Conservation (phyloP, 2,113 vertebrate species). For the Suncus etruscus region DNA sequence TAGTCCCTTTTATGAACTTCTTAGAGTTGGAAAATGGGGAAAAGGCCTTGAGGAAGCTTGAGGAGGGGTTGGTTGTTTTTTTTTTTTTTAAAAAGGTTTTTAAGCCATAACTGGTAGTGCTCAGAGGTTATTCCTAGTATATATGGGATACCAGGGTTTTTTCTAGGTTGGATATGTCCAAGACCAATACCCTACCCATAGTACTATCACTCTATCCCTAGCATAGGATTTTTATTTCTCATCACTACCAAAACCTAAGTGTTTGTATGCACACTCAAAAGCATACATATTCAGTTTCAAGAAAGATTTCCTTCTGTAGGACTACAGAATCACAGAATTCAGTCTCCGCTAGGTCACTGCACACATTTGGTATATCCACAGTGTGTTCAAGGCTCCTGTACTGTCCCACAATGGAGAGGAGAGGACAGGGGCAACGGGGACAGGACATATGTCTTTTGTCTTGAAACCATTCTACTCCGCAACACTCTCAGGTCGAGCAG, state of each 20-base stretch:
- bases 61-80: no score
- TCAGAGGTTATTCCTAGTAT: no score
- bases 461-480: constrained; percentile 83
- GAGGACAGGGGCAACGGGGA: background rate
- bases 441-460: background rate
- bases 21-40: no score
- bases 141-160: no score
- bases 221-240: background rate
- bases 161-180: no score
- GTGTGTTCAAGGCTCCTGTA: constrained; percentile 15
- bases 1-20: background rate
- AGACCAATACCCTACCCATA: no score
- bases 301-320: background rate
- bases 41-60: background rate
- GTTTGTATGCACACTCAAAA: background rate
- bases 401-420: constrained; percentile 16
- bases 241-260: background rate
- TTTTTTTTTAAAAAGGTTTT: no score
- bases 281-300: constrained; percentile 26
- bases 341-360: background rate
- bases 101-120: no score
- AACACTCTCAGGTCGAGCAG: constrained; percentile 80
- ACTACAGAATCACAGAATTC: constrained; percentile 40
- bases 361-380: background rate
- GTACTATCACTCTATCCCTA: no score